These are phyloP conservation scores for Campoplex nolae DNA, from an alignment of 2,888 invertebrate species.

Conservation along the genomic window DNA sequence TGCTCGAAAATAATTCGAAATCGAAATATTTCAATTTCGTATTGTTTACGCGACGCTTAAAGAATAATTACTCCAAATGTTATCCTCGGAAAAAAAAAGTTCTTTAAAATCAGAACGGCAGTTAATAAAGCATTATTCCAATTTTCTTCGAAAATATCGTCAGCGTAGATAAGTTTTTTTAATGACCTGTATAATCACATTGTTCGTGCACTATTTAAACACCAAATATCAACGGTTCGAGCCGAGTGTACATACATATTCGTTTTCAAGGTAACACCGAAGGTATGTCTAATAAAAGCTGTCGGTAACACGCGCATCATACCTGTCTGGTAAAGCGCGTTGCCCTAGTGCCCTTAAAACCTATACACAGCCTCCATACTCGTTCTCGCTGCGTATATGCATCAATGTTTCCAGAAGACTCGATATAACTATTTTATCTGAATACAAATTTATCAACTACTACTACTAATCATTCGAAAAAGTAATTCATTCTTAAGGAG, in stretches of 20 bases:
- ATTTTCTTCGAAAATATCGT: background rate
- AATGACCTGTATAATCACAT: background rate
- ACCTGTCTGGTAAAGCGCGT: slow-evolving; percentile 33
- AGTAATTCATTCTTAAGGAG: background rate
- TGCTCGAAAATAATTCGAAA: too few species aligned
- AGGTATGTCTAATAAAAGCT: slow-evolving; percentile 10
- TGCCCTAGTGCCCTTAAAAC: slow-evolving; percentile 67
- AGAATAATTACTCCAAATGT: background rate
- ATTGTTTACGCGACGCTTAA: background rate
- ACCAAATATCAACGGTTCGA: background rate
- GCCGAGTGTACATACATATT: slow-evolving; percentile 2
- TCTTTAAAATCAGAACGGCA: background rate
- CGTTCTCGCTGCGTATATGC: slow-evolving; percentile 1
- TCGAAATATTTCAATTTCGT: background rate
- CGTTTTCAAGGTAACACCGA: slow-evolving; percentile 18
- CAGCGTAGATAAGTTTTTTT: background rate
- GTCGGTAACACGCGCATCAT: slow-evolving; percentile 35
- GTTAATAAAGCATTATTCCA: background rate
- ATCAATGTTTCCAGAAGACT: slow-evolving; percentile 8
- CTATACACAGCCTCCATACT: slow-evolving; percentile 3
- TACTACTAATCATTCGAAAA: background rate
- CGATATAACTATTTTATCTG: background rate
- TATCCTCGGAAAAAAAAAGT: background rate
- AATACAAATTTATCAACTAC: background rate
- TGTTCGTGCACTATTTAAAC: background rate